Conservation (phyloP, 2,888 invertebrate species). For the Noctua fimbriata region DNA sequence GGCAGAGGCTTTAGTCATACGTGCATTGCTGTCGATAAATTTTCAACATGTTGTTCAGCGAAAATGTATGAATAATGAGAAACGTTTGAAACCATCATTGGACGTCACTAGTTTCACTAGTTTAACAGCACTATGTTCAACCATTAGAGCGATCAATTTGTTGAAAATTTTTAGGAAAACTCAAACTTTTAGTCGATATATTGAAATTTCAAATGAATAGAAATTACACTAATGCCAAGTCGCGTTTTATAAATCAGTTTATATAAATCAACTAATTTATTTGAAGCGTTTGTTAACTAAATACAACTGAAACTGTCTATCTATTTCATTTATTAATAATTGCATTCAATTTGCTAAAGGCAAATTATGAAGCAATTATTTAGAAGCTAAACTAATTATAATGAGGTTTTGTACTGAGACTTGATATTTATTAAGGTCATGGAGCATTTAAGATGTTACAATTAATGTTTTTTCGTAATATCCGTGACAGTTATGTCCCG, state of each 20-base stretch:
- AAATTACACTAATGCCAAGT: conserved; percentile 5
- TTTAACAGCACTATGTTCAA: not conserved
- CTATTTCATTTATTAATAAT: not conserved
- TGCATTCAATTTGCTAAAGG: not conserved
- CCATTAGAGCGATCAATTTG: conserved; percentile 31
- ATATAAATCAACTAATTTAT: not conserved
- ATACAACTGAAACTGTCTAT: not conserved
- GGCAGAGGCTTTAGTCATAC: conserved; percentile 10
- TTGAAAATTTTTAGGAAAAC: conserved; percentile 4
- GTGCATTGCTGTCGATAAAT: conserved; percentile 33
- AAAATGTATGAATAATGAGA: conserved; percentile 52
- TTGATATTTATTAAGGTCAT: conserved; percentile 42
- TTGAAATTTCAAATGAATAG: not conserved
- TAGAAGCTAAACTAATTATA: not conserved
- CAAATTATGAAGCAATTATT: not conserved
- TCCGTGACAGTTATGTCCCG: not conserved
- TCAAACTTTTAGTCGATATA: not conserved
- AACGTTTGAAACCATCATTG: conserved; percentile 28
- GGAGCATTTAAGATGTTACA: conserved; percentile 38
- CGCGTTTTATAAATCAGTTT: conserved; percentile 5
- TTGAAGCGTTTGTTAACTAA: not conserved
- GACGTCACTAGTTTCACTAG: conserved; percentile 19
- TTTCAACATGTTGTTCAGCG: conserved; percentile 30
- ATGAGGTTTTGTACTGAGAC: not conserved
- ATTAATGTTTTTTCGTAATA: conserved; percentile 35